A percentile compares a stretch with the other conserved stretches of the same genome.
phyloP scores from a whole-genome alignment of 2,797 vertebrate genomes.

The Sorex maritimensis region DNA sequence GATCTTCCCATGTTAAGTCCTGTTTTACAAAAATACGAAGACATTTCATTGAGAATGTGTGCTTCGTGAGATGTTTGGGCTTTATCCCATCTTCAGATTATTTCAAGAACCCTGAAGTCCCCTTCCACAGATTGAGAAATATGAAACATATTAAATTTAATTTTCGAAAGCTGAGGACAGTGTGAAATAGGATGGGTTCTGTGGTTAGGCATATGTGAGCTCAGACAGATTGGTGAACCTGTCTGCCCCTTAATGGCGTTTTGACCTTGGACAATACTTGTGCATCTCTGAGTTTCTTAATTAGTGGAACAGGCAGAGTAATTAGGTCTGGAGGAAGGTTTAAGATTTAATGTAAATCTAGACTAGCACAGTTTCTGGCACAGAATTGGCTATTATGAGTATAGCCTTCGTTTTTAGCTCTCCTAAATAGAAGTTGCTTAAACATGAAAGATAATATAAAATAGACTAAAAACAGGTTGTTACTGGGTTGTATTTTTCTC shows the following conservation, averaged over 20 bases:
- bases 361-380: neutral
- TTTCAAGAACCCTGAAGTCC: slow-evolving; percentile 26
- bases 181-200: slow-evolving; percentile 37
- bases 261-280: slow-evolving; percentile 33
- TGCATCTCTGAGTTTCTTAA: slow-evolving; percentile 4
- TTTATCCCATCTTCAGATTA: neutral
- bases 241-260: neutral
- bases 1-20: neutral
- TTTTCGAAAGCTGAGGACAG: neutral
- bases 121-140: slow-evolving; percentile 55
- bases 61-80: neutral
- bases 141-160: slow-evolving; percentile 48
- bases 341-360: neutral
- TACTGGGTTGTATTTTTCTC: neutral
- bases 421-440: slow-evolving; percentile 46
- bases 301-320: slow-evolving; percentile 28
- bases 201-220: neutral
- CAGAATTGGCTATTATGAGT: slow-evolving; percentile 18
- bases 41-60: neutral
- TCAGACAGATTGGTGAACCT: neutral
- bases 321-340: neutral
- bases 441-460: slow-evolving; percentile 64
- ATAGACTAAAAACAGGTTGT: neutral
- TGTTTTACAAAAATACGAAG: neutral
- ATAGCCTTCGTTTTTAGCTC: neutral